Conservation (phyloP, 1,140 invertebrate species). For the Drosophila malerkotliana region DNA sequence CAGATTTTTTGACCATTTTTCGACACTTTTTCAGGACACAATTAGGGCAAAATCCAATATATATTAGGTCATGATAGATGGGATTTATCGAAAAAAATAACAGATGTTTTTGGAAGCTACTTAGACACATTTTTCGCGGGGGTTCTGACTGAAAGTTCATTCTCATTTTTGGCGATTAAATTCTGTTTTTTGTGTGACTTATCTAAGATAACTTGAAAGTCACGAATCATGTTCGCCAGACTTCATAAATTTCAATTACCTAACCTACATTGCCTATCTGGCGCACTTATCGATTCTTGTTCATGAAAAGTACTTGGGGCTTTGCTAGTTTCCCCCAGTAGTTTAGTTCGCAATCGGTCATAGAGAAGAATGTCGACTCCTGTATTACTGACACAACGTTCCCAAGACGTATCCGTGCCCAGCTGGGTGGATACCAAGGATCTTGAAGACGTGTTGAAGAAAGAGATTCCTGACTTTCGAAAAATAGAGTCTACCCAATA, state of each 20-base stretch:
- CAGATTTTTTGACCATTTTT: slow-evolving; percentile 51
- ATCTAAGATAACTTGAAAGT: slow-evolving; percentile 35
- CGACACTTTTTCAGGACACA: slow-evolving; percentile 30
- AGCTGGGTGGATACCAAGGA: slow-evolving; percentile 49
- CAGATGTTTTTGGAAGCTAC: slow-evolving; percentile 47
- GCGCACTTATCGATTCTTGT: slow-evolving; percentile 32
- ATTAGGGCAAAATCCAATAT: slow-evolving; percentile 60
- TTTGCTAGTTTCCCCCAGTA: background rate
- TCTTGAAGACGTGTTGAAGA: slow-evolving; percentile 24
- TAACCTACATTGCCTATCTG: slow-evolving; percentile 37
- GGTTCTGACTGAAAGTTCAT: background rate
- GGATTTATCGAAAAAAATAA: slow-evolving; percentile 12
- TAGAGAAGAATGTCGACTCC: slow-evolving; percentile 40
- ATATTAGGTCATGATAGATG: slow-evolving; percentile 64
- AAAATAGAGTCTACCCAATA: slow-evolving; percentile 18
- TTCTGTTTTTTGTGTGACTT: slow-evolving; percentile 17
- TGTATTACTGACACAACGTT: slow-evolving; percentile 35
- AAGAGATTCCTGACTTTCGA: slow-evolving; percentile 29
- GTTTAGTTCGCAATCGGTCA: slow-evolving; percentile 36
- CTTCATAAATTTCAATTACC: slow-evolving; percentile 44
- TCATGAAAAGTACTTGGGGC: background rate
- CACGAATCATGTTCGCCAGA: slow-evolving; percentile 42
- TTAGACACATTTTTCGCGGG: background rate
- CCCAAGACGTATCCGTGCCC: slow-evolving; percentile 19
- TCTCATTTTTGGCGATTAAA: slow-evolving; percentile 11